Base-by-base conservation (phyloP, 2,797 vertebrate species). In the Catharus ustulatus region DNA sequence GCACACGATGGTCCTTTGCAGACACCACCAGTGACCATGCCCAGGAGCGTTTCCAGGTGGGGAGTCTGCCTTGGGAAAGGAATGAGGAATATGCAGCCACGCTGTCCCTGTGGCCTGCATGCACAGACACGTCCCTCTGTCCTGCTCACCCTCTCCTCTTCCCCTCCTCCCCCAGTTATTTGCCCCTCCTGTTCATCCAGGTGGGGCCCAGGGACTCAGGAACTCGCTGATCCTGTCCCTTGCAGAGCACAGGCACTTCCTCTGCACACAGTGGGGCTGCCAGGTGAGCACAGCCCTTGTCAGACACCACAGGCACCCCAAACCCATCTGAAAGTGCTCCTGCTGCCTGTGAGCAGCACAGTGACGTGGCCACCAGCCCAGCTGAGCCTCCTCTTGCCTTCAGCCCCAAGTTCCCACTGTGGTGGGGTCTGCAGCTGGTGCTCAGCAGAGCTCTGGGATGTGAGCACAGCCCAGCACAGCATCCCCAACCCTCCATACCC, bases 141-240 rank as follows among this genome's bases (percentile, higher is more conserved):
- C 79, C 83, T 49, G 45, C 67, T 49, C 40, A 6, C 68, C 48
- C 30, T 36, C 84, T 52, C 40, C 48, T 81, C 52, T 36, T 32
- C 63, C 24, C 58, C 30, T 43, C 91, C 89, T 57, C 42, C 74
- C 34, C 13, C 66, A 4, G 43, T 3, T 4, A 26, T n/a, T 29
- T 61, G 20, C 74, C 69, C 52, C 13, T 14, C 43, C 36, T 0
- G 10, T 19, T 85, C 67, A 22, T 4, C 24, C 26, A 15, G 29
- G 29, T 24, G 73, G 5, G 29, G 52, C 64, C 49, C 30, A 76
- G 0, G 66, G 30, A 26, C 61, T 51, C 72, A 20, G 16, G 15
- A 51, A 22, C 2, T 15, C 1, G 0, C 36, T 5, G 58, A 34
- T 42, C 17, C 27, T 0, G 0, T 4, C 22, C 19, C 59, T 34